Conservation (phyloP, 92 coral and sea anemone genomes). For the Parazoanthus atlanticus region DNA sequence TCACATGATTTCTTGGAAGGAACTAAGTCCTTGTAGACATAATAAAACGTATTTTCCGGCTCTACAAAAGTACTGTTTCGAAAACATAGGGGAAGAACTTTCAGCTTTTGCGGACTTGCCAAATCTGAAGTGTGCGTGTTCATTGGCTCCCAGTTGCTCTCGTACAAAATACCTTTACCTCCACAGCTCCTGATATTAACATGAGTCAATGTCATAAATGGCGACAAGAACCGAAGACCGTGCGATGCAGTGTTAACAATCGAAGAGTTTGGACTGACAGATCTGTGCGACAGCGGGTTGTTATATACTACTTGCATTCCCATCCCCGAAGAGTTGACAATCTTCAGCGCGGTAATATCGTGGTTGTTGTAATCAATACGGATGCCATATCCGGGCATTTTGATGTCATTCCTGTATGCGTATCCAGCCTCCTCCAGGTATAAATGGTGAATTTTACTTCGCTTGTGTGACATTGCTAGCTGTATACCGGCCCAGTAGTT, state of each 20-base stretch:
- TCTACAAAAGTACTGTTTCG: slow-evolving; percentile 42
- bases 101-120: slow-evolving; percentile 46
- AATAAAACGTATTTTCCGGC: slow-evolving; percentile 34
- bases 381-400: slow-evolving; percentile 56
- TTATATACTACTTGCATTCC: slow-evolving; percentile 56
- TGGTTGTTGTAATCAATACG: slow-evolving; percentile 61
- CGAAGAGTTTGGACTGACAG: slow-evolving; percentile 52
- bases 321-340: slow-evolving; percentile 48
- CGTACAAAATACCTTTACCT: slow-evolving; percentile 43
- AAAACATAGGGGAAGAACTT: slow-evolving; percentile 40
- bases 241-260: slow-evolving; percentile 49
- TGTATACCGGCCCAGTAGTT: slow-evolving; percentile 72
- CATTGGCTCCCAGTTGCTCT: slow-evolving; percentile 38
- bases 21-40: slow-evolving; percentile 4
- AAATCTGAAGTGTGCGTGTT: slow-evolving; percentile 36
- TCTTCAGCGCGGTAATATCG: slow-evolving; percentile 49
- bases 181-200: slow-evolving; percentile 45
- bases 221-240: slow-evolving; percentile 51
- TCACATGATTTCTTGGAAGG: slow-evolving; percentile 31
- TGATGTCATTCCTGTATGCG: slow-evolving; percentile 59
- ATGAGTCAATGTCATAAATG: slow-evolving; percentile 50
- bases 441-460: slow-evolving; percentile 55
- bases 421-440: slow-evolving; percentile 66
- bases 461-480: slow-evolving; percentile 51
- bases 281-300: slow-evolving; percentile 27